Evolutionary conservation across 2,113 vertebrate species (phyloP).

Genomic region (Pongo pygmaeus): DNA sequence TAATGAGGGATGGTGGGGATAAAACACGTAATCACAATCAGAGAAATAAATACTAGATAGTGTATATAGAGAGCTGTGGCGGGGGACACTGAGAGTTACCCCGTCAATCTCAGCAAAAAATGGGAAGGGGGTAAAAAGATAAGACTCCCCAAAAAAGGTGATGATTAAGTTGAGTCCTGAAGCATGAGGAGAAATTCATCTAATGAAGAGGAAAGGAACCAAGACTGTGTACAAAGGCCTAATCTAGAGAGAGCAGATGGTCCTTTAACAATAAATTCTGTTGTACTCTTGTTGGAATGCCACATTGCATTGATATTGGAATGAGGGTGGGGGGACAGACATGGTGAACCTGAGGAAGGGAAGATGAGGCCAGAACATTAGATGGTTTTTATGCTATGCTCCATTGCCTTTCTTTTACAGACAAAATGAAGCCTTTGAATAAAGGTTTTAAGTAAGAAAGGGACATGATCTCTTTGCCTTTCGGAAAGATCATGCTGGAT

Average conservation of each 20-base stretch:
- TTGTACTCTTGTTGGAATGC: background rate
- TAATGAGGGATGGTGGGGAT: background rate
- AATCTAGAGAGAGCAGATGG: background rate
- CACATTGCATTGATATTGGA: background rate
- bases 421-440: background rate
- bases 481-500: background rate
- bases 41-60: background rate
- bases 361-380: background rate
- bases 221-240: background rate
- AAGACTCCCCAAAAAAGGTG: background rate
- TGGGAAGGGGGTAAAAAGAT: background rate
- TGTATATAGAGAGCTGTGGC: background rate
- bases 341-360: background rate
- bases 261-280: background rate
- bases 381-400: background rate
- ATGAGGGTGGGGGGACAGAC: background rate
- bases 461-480: background rate
- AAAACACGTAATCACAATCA: background rate
- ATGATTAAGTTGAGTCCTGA: background rate
- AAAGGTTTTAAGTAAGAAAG: background rate
- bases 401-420: background rate
- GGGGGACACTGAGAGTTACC: no score
- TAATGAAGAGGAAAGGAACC: background rate
- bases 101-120: background rate
- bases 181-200: background rate